Base-by-base conservation (phyloP, 2,797 vertebrate species). In the Pseudopleuronectes americanus region DNA sequence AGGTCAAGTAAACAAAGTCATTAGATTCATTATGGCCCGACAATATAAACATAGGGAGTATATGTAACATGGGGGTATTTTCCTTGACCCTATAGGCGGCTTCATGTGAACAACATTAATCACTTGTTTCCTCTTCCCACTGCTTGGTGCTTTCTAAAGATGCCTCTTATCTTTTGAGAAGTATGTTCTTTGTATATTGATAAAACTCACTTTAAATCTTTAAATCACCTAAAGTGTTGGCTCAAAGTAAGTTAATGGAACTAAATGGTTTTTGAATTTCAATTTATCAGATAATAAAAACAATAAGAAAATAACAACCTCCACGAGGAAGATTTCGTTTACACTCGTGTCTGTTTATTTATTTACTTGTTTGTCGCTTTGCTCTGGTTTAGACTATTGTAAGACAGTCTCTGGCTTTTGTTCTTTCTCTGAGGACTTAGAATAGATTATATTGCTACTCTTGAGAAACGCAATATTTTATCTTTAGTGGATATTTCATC, bases 1-100 rank as follows among this genome's bases (percentile, higher is more conserved):
- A 68, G 64, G 28, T 74, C 68, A 60, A 52, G 16, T 73, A 64
- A 76, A 66, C 47, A 68, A 31, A 21, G 19, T 57, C 58, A 22
- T 57, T 36, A 19, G 17, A 61, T 21, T 28, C 51, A 45, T 65
- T 57, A 65, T 0, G 4, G 16, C 3, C 7, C 5, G 24, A 41
- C 2, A 28, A 59, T 53, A 48, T 52, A 26, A 76, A 52, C 43
- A 74, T 26, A 10, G 36, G 36, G 23, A 66, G 31, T 9, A 16
- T 9, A 16, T 23, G 17, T 28, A 58, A 51, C 21, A 47, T 36
- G 52, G 21, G 14, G 1, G 16, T 10, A 14, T 17, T 26, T n/a
- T n/a, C n/a, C 64, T 64, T 19, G 5, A 38, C 24, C 52, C 19
- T 23, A 45, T 14, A 51, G n/a, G 47, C 62, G 3, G 21, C 16